Base-by-base conservation (phyloP, 2,113 vertebrate genomes). In the Cygnus buccinator region DNA sequence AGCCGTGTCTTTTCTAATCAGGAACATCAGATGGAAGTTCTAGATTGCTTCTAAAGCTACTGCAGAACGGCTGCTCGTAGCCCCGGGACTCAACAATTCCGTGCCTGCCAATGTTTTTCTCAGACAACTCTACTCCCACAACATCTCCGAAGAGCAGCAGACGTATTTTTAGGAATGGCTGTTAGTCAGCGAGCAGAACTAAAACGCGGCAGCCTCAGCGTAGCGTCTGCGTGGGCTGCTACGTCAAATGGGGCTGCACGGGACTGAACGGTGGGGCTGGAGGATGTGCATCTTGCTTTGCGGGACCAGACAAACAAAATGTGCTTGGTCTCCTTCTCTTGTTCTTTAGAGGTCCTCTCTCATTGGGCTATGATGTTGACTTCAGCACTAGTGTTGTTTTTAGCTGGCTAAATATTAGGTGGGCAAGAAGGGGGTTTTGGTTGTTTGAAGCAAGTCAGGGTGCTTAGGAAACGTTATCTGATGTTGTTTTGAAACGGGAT, bases 211-310 rank as follows among this genome's bases (percentile, higher is more conserved):
- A 20, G 21, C 26, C 23, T 37, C 28, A 9, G 71, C 21, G 2
- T 7, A 6, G 28, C 8, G 0, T 26, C 33, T 44, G 18, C 8
- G 33, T 4, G 33, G 67, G 43, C n/a, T 20, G 11, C 18, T 10
- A 4, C 1, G 2, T 11, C 12, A 28, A 22, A 26, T 17, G 50
- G 14, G 28, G n/a, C 20, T 31, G 28, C 5, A 4, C 4, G 19
- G 62, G 28, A 14, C 1, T 10, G 77, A 13, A 2, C 4, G 13
- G 35, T 3, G 20, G 46, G 46, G 46, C 46, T 48, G 46, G 20
- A 25, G 65, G 74, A 50, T 10, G 21, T 10, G 11, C 4, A 3
- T 13, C 67, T 39, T 2, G 54, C 50, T 58, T 20, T 23, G 46
- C 15, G 28, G 62, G 17, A 68, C 52, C 13, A 2, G 33, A 17